Conservation (phyloP, 2,888 invertebrate species). For the Lasioglossum leucozonium region DNA sequence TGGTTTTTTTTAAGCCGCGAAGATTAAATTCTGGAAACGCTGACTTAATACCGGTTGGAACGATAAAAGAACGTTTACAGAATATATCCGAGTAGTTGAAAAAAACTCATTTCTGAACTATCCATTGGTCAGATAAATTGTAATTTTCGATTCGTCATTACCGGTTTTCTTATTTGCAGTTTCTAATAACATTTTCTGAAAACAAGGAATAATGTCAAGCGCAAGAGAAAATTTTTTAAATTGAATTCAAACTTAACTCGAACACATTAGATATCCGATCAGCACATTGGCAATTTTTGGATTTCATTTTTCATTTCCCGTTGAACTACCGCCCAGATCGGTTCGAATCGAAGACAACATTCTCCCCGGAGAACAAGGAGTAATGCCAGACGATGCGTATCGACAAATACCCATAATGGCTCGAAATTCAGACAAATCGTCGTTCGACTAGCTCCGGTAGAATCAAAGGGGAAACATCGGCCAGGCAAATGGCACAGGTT, state of each 20-base stretch:
- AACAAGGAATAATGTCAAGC: neutral
- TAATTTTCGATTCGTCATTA: neutral
- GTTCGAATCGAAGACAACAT: neutral
- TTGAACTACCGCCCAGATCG: neutral
- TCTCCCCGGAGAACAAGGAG: neutral
- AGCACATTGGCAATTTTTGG: neutral
- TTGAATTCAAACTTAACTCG: neutral
- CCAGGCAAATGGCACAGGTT: constrained; percentile 10
- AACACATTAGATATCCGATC: neutral
- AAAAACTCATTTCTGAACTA: neutral
- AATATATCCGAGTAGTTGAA: too few relatives aligned
- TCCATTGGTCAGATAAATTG: neutral
- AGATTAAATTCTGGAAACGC: neutral
- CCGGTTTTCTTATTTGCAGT: neutral
- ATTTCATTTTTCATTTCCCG: neutral
- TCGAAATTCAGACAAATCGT: neutral
- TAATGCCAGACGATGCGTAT: neutral
- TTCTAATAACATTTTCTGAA: neutral
- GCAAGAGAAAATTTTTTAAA: neutral
- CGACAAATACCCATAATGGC: constrained; percentile 1
- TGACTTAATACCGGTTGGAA: neutral
- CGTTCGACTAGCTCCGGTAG: neutral
- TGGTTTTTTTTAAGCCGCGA: neutral
- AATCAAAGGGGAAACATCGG: neutral
- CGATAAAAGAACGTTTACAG: neutral